phyloP scores from a whole-genome alignment of 2,888 invertebrate species.

The Lamellibrachia satsuma region DNA sequence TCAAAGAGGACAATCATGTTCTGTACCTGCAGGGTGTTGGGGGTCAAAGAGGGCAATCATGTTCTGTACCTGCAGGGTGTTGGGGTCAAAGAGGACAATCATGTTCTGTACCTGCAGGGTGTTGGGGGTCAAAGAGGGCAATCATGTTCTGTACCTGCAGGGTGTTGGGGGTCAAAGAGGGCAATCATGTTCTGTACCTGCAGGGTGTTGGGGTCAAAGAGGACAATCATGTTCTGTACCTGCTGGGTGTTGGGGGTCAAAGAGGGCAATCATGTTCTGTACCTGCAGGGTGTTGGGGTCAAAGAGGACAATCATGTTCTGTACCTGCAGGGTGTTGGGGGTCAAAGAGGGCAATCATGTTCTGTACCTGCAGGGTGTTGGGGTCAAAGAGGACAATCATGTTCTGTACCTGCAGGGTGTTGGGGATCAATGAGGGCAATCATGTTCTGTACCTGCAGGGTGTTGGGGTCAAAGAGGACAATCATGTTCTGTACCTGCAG shows the following conservation, averaged over 20 bases:
- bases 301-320: slow-evolving; percentile 8
- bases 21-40: slow-evolving; percentile 54
- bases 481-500: too few species aligned
- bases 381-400: not conserved
- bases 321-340: slow-evolving; percentile 55
- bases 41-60: slow-evolving; percentile 49
- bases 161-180: not conserved
- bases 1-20: slow-evolving; percentile 8
- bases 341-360: slow-evolving; percentile 48
- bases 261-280: not conserved
- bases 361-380: slow-evolving; percentile 44
- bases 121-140: not conserved
- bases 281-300: not conserved
- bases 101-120: not conserved
- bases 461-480: not conserved
- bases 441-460: not conserved
- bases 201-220: not conserved
- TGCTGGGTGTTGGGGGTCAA: not conserved
- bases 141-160: too few species aligned
- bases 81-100: not conserved
- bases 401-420: not conserved
- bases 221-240: not conserved
- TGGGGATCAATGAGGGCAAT: not conserved
- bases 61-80: slow-evolving; percentile 44
- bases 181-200: too few species aligned